phyloP scores from a whole-genome alignment of 2,113 vertebrate genomes.

The Trichechus manatus region DNA sequence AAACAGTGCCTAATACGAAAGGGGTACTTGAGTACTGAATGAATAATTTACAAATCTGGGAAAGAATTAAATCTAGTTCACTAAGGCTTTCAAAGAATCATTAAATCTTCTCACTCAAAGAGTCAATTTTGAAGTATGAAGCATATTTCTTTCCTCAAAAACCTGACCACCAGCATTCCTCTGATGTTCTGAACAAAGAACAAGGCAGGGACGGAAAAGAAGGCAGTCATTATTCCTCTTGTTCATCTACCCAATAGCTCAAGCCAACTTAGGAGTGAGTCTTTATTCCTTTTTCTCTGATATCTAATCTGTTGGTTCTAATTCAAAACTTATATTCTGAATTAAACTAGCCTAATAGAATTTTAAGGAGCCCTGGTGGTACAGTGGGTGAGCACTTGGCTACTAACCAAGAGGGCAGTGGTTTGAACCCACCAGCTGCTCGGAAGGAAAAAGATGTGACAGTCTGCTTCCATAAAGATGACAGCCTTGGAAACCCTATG shows the following conservation, averaged over 20 bases:
- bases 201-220: not conserved
- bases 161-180: not conserved
- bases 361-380: not conserved
- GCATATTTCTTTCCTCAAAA: constrained; percentile 1
- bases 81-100: constrained; percentile 6
- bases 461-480: not conserved
- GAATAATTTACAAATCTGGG: not conserved
- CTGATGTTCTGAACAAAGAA: constrained; percentile 14
- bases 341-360: not conserved
- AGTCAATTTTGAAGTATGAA: not conserved
- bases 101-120: not conserved
- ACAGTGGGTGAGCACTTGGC: not conserved
- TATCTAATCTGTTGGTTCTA: constrained; percentile 28
- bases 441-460: not conserved
- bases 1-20: not conserved
- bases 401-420: not conserved
- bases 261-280: not conserved
- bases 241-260: not conserved
- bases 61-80: not conserved
- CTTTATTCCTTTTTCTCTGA: not conserved
- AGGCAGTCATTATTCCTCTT: not conserved
- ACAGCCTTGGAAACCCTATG: not conserved
- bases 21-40: not conserved
- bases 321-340: not conserved
- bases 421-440: not conserved